These are phyloP conservation scores for Stegostoma tigrinum DNA, from an alignment of 2,113 vertebrate species.

Conservation along the genomic window DNA sequence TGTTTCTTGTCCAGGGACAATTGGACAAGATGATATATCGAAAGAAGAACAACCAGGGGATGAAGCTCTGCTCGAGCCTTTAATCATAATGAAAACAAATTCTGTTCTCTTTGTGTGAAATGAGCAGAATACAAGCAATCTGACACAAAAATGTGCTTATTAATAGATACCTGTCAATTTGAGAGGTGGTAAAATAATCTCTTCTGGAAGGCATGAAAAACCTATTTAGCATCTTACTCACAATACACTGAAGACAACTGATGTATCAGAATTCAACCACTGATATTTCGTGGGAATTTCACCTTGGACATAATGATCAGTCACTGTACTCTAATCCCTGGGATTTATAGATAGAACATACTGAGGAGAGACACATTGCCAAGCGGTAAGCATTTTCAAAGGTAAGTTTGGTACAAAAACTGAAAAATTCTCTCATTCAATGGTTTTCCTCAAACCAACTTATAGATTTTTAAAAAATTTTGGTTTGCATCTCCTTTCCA, in stretches of 20 bases:
- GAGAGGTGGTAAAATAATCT: background rate
- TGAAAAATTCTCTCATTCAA: background rate
- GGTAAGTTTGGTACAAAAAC: background rate
- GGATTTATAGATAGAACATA: background rate
- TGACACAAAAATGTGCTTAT: background rate
- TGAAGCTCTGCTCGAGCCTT: conserved; percentile 78
- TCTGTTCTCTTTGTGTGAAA: background rate
- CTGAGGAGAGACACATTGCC: background rate
- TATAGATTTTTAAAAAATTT: background rate
- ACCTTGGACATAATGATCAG: background rate
- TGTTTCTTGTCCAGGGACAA: conserved; percentile 94
- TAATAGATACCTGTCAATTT: background rate
- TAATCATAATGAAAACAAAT: conserved; percentile 21
- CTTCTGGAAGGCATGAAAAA: background rate
- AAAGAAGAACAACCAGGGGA: conserved; percentile 73
- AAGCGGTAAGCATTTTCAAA: no score
- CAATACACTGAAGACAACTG: background rate
- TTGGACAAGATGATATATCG: conserved; percentile 84
- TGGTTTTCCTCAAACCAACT: background rate
- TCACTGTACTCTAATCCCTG: background rate
- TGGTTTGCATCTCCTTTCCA: background rate
- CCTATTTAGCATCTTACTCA: background rate
- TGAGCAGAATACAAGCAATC: background rate
- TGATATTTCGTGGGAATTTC: background rate
- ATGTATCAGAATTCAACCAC: background rate